Evolutionary conservation across 2,888 invertebrate genomes (phyloP).

Genomic region (Lepidocyrtinus sp.): DNA sequence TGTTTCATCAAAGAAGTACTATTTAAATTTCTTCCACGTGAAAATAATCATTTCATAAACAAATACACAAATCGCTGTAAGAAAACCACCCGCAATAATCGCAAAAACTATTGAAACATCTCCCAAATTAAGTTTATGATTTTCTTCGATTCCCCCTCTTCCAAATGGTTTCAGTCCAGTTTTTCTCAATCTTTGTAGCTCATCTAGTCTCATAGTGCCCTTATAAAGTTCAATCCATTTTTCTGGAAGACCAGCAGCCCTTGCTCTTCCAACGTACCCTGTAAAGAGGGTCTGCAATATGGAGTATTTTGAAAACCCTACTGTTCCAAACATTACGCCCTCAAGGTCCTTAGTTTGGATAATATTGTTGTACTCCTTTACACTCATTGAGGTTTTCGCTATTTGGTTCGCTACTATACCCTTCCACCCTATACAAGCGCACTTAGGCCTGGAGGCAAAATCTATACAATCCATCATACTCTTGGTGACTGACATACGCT

Average conservation of each 20-base stretch:
- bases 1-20: too few species aligned
- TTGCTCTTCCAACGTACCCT: constrained; percentile 19
- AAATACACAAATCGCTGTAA: too few species aligned
- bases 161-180: too few species aligned
- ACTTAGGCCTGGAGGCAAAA: neutral
- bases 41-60: too few species aligned
- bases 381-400: neutral
- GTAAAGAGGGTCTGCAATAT: constrained; percentile 23
- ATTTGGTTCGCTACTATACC: neutral
- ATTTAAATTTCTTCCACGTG: too few species aligned
- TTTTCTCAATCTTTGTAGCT: too few species aligned
- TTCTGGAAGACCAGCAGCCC: neutral
- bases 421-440: constrained; percentile 25
- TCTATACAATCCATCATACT: neutral
- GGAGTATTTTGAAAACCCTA: constrained; percentile 5
- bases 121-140: neutral
- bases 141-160: too few species aligned
- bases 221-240: constrained; percentile 17
- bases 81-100: neutral
- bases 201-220: neutral
- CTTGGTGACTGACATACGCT: neutral
- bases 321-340: neutral
- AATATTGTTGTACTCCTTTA: neutral
- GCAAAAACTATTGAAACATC: neutral
- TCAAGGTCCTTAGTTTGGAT: neutral